These are phyloP conservation scores for Halictus ligatus DNA, from an alignment of 2,888 invertebrate genomes.

Conservation along the genomic window DNA sequence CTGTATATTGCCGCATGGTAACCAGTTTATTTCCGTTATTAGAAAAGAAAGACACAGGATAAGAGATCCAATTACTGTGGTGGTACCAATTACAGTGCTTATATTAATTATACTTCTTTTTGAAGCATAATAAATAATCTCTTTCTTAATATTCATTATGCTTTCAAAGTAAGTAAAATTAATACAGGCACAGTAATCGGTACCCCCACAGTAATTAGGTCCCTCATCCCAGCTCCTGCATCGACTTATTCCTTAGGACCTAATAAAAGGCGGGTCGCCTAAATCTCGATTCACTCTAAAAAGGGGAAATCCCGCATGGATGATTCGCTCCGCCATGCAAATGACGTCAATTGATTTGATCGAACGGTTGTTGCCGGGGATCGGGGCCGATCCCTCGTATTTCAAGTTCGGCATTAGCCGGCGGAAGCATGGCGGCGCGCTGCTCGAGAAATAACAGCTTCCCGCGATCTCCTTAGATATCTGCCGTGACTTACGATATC, in stretches of 20 bases:
- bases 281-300: background rate
- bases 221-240: background rate
- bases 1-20: too few relatives aligned
- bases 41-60: background rate
- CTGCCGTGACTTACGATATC: slow-evolving; percentile 47
- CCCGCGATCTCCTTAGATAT: slow-evolving; percentile 31
- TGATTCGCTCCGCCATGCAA: background rate
- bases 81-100: too few relatives aligned
- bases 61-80: too few relatives aligned
- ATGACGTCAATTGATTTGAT: background rate
- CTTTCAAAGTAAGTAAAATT: too few relatives aligned
- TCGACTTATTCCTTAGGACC: background rate
- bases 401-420: slow-evolving; percentile 30
- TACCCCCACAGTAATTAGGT: too few relatives aligned
- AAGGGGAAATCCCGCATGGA: slow-evolving; percentile 1
- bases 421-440: background rate
- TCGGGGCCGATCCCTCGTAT: slow-evolving; percentile 9
- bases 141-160: too few relatives aligned
- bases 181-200: too few relatives aligned
- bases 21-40: too few relatives aligned
- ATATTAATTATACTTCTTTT: too few relatives aligned
- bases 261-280: background rate
- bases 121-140: too few relatives aligned
- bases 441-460: slow-evolving; percentile 41
- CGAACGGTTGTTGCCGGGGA: background rate